Conservation (phyloP, 1,140 invertebrate genomes). For the Metaphire vulgaris region DNA sequence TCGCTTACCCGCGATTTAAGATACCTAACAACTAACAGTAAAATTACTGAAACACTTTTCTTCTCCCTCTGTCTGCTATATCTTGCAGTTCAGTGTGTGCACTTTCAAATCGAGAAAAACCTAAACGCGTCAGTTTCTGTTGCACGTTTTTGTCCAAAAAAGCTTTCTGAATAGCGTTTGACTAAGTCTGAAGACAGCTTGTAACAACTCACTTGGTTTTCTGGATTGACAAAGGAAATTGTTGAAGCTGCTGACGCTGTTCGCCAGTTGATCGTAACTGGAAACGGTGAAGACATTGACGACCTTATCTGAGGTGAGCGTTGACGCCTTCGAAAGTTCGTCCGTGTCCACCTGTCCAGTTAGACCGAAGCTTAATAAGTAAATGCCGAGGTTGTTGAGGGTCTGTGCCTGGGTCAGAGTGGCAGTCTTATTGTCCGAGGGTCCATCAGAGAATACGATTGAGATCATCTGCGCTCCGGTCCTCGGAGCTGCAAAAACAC, state of each 20-base stretch:
- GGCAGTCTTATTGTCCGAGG: not conserved
- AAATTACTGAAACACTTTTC: too few relatives aligned
- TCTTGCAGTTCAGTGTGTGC: too few relatives aligned
- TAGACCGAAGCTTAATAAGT: not conserved
- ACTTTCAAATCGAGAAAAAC: too few relatives aligned
- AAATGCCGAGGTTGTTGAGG: not conserved
- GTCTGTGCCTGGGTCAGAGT: not conserved
- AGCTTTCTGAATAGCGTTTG: too few relatives aligned
- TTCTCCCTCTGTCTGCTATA: too few relatives aligned
- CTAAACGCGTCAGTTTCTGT: too few relatives aligned
- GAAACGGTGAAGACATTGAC: not conserved
- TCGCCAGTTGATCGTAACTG: not conserved
- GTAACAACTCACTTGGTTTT: not conserved
- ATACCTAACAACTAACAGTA: too few relatives aligned
- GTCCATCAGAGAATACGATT: not conserved
- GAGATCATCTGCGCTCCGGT: not conserved
- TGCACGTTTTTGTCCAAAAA: too few relatives aligned
- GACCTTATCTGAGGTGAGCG: not conserved
- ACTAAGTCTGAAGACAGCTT: too few relatives aligned
- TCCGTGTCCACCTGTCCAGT: not conserved
- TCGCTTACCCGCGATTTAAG: too few relatives aligned
- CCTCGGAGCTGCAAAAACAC: not conserved
- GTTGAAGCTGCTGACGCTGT: not conserved
- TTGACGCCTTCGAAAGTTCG: not conserved
- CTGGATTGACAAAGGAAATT: not conserved